Evolutionary conservation across 2,797 vertebrate genomes (phyloP).

Genomic region (Leucoraja ocellata): DNA sequence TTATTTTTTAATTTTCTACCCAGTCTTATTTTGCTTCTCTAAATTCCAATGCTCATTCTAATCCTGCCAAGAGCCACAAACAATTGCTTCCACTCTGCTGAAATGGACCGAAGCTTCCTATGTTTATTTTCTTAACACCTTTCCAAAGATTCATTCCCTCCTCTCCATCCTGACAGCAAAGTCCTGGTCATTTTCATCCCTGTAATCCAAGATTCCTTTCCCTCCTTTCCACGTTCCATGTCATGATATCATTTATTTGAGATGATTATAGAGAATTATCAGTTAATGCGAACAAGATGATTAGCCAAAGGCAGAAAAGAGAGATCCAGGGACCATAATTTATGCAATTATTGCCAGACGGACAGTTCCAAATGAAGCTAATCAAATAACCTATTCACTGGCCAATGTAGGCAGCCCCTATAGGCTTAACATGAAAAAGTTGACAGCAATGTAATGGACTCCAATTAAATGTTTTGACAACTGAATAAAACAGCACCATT

Average conservation of each 20-base stretch:
- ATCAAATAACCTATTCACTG: not conserved
- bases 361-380: not conserved
- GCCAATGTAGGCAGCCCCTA: not conserved
- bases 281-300: not conserved
- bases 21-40: not conserved
- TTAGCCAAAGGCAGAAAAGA: not conserved
- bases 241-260: not conserved
- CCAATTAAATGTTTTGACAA: constrained; percentile 8
- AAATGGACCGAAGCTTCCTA: not conserved
- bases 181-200: too few relatives aligned
- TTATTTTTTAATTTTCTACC: not conserved
- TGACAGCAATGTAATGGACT: not conserved
- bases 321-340: not conserved
- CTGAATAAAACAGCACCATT: not conserved
- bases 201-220: not conserved
- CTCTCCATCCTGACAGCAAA: not conserved
- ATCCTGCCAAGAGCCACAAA: not conserved
- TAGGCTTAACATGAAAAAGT: not conserved
- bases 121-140: not conserved
- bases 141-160: not conserved
- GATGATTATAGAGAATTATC: not conserved
- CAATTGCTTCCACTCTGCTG: not conserved
- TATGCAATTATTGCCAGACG: not conserved
- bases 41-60: not conserved
- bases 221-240: not conserved